Evolutionary conservation across 2,113 vertebrate genomes (phyloP), one percentile per base, ranked within the genome.

Genomic region (Garra rufa): DNA sequence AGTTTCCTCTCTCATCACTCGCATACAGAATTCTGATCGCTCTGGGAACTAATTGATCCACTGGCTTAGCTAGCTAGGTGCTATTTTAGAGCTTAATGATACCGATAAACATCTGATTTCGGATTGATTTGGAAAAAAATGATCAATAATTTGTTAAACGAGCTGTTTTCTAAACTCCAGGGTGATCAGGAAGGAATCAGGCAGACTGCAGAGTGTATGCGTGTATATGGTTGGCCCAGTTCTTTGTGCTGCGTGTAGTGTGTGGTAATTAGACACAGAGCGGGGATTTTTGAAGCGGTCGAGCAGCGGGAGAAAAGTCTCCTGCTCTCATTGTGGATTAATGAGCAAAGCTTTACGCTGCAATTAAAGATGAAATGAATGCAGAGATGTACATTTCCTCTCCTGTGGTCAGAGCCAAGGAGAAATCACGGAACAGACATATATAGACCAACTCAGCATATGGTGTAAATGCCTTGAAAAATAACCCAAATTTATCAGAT

Each of bases 331-430:
- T 44, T 74, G 82, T 71, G 65, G 70, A 79, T 80, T 83, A 79
- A 79, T 81, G 85, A 81, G 81, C 67, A 26, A 67, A 50, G 85
- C 85, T 78, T 87, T 73, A 80, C 34, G 9, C 76, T 44, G 61
- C 38, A 83, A 78, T 82, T 86, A 83, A 87, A 70, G 76, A 74
- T 74, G 75, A 87, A 87, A 83, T 21, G 24, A 76, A 83, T 83
- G 55, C 75, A 74, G 73, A 76, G 24, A 83, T 76, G 28, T 76
- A 50, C 71, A 76, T 83, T 83, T 65, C 82, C 63, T 46, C 73
- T 76, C 28, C 28, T 59, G 59, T 78, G 52, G 70, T 76, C 55
- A 28, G 44, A 63, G 41, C 71, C 30, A 30, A 83, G 14, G 26
- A 75, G 38, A 76, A 28, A 61, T 59, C 71, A 76, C 15, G 15